Evolutionary conservation across 2,113 vertebrate genomes (phyloP).

Genomic region (Atherinomorus stipes): DNA sequence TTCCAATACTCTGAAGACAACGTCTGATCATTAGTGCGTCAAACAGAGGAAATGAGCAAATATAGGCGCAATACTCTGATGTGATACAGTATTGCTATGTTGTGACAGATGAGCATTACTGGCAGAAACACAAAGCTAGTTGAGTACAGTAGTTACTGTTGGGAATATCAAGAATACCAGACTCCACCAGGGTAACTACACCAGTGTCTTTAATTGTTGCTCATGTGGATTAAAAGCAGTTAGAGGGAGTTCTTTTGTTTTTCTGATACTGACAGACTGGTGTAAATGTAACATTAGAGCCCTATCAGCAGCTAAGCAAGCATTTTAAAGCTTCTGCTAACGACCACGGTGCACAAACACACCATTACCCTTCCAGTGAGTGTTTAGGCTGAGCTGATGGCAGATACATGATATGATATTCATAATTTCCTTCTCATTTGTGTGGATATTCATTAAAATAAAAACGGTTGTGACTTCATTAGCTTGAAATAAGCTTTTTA

Average conservation of each 20-base stretch:
- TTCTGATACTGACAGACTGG: neutral
- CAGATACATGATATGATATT: too few species aligned
- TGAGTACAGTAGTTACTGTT: neutral
- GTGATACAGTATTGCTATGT: constrained; percentile 24
- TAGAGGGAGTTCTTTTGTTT: neutral
- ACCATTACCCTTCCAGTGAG: neutral
- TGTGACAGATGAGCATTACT: constrained; percentile 1
- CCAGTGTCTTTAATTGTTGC: constrained; percentile 4
- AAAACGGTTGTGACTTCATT: too few species aligned
- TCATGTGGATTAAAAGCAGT: constrained; percentile 8
- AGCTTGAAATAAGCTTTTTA: too few species aligned
- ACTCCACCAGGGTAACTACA: too few species aligned
- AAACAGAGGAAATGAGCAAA: constrained; percentile 62
- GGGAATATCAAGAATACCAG: neutral
- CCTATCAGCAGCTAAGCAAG: neutral
- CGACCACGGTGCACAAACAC: neutral
- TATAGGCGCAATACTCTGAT: constrained; percentile 25
- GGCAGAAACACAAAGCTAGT: neutral
- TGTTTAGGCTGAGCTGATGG: too few species aligned
- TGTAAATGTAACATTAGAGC: neutral
- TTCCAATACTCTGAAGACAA: constrained; percentile 44
- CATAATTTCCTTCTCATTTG: too few species aligned
- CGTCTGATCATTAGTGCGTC: constrained; percentile 39
- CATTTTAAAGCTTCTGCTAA: neutral
- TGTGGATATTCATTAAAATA: too few species aligned